These are phyloP conservation scores for Craseonycteris thonglongyai DNA, from an alignment of 2,113 vertebrate genomes.

Conservation along the genomic window DNA sequence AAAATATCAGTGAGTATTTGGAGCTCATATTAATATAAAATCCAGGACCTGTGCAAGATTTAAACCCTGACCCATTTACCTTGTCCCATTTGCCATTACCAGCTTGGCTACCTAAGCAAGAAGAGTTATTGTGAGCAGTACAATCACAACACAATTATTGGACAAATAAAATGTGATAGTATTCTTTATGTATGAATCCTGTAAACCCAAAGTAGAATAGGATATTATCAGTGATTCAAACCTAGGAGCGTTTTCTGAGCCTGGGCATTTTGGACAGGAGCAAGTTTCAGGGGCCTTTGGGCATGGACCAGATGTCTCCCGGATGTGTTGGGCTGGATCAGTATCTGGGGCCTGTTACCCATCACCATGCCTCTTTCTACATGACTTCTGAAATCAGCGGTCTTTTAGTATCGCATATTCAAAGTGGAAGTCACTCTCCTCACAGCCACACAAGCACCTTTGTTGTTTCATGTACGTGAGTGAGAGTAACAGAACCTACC, in stretches of 20 bases:
- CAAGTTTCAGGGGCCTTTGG: neutral
- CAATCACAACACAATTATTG: too few relatives aligned
- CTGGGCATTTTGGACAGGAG: neutral
- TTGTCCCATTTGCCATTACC: too few relatives aligned
- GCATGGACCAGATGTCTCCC: neutral
- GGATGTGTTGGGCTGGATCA: neutral
- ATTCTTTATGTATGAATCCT: neutral
- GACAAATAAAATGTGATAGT: neutral
- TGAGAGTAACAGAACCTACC: too few relatives aligned
- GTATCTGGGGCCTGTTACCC: neutral
- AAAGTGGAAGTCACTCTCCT: neutral
- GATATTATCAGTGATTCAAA: neutral
- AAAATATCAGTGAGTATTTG: neutral
- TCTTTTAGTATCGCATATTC: neutral
- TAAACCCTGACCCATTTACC: too few relatives aligned
- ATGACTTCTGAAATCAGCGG: neutral
- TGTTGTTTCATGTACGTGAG: accelerated
- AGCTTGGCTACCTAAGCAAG: too few relatives aligned
- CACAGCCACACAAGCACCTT: neutral
- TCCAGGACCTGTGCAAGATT: too few relatives aligned
- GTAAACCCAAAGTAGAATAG: neutral
- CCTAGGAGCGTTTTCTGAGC: neutral
- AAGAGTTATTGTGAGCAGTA: too few relatives aligned
- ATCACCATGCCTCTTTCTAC: neutral
- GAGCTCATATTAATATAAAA: too few relatives aligned